Conservation (phyloP, 2,888 invertebrate species). For the Strigamia crassipes region DNA sequence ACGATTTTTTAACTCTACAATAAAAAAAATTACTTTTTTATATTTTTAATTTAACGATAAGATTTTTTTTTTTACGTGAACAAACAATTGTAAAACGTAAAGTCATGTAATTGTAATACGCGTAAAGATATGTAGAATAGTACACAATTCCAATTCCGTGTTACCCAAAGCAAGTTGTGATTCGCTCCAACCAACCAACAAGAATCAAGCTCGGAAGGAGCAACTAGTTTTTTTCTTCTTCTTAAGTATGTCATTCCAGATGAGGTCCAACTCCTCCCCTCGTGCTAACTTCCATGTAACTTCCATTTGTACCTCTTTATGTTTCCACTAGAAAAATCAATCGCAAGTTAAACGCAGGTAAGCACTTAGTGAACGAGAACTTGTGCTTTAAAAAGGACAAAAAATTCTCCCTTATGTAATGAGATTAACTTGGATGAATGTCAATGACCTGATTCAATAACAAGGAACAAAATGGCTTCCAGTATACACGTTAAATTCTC, state of each 20-base stretch:
- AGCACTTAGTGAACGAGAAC: neutral
- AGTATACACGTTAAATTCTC: slow-evolving; percentile 6
- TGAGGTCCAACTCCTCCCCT: slow-evolving; percentile 5
- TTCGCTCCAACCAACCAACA: slow-evolving; percentile 38
- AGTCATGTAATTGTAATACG: slow-evolving; percentile 15
- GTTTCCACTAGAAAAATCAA: neutral
- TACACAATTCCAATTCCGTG: neutral
- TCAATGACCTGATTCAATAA: slow-evolving; percentile 35
- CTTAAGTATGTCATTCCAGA: slow-evolving; percentile 23
- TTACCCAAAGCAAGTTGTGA: slow-evolving; percentile 3
- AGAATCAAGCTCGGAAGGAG: slow-evolving; percentile 39
- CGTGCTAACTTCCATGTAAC: neutral
- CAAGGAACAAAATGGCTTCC: slow-evolving; percentile 38
- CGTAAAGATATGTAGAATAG: neutral
- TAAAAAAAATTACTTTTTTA: neutral
- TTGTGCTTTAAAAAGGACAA: neutral
- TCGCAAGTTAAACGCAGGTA: neutral
- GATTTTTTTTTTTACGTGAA: too few species aligned
- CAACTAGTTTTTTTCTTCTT: slow-evolving; percentile 1
- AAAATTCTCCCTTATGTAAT: neutral
- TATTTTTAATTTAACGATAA: neutral
- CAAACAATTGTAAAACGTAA: neutral
- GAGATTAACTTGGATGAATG: slow-evolving; percentile 3
- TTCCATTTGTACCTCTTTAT: neutral
- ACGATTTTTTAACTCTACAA: too few species aligned